Percentiles rank a stretch among this genome's conserved stretches.
Conservation (phyloP, 2,797 vertebrate species). For the Coreius guichenoti region DNA sequence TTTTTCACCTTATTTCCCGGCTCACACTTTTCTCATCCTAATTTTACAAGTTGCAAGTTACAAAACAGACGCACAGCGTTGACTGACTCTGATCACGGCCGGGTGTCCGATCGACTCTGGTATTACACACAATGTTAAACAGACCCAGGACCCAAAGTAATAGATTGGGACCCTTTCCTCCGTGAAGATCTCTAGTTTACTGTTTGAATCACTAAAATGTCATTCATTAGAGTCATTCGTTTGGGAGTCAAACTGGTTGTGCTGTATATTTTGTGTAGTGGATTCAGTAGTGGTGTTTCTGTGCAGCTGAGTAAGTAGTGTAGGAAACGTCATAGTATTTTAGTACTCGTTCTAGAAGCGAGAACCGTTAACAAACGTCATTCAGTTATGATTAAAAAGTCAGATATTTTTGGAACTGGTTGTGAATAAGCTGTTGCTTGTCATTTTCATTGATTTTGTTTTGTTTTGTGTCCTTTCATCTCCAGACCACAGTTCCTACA, state of each 20-base stretch:
- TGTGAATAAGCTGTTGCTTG: not conserved
- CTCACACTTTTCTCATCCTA: too few species aligned
- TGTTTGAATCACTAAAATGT: too few species aligned
- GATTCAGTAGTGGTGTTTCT: not conserved
- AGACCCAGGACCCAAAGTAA: too few species aligned
- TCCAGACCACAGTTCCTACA: constrained; percentile 82
- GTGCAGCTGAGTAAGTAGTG: not conserved
- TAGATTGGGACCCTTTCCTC: too few species aligned
- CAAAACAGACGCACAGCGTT: too few species aligned
- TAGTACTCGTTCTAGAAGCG: not conserved
- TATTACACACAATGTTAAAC: too few species aligned
- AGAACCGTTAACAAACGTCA: not conserved
- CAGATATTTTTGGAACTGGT: not conserved
- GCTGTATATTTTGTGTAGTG: not conserved
- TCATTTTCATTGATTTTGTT: constrained; percentile 2
- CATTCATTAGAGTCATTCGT: not conserved
- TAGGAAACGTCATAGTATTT: not conserved
- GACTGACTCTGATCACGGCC: too few species aligned
- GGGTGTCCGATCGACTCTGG: too few species aligned
- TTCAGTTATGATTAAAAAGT: too few species aligned
- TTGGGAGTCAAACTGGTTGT: not conserved
- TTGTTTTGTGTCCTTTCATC: constrained; percentile 41
- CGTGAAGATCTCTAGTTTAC: too few species aligned
- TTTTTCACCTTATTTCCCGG: too few species aligned
- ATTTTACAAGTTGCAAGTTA: too few species aligned